These are phyloP conservation scores for Bombus balteatus DNA, from an alignment of 1,140 invertebrate species.

Conservation along the genomic window DNA sequence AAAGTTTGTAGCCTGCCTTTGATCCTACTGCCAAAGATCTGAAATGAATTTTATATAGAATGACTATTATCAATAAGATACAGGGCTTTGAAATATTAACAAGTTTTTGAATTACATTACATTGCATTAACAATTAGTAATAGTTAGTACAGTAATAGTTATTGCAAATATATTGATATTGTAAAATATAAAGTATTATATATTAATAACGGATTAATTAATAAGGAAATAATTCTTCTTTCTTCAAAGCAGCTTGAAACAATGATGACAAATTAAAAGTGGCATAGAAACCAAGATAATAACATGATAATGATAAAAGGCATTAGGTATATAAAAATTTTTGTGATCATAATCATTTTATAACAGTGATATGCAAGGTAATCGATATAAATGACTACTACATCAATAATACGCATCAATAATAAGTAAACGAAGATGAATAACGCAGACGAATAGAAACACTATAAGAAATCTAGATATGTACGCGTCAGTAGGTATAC, in stretches of 20 bases:
- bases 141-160: not conserved
- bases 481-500: not conserved
- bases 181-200: not conserved
- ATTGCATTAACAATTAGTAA: not conserved
- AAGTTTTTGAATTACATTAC: not conserved
- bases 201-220: not conserved
- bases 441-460: constrained; percentile 56
- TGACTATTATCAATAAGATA: not conserved
- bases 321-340: too few relatives aligned
- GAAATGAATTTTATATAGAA: constrained; percentile 65
- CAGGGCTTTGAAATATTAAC: not conserved
- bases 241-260: not conserved
- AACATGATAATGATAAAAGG: not conserved
- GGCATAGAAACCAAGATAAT: not conserved
- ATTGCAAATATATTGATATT: not conserved
- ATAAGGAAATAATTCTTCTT: not conserved
- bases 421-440: constrained; percentile 57
- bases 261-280: not conserved
- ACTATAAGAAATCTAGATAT: constrained; percentile 29
- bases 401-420: constrained; percentile 61
- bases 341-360: not conserved
- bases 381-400: not conserved
- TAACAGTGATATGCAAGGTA: not conserved
- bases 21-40: constrained; percentile 97
- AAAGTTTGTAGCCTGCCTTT: constrained; percentile 93